Evolutionary conservation across 2,797 vertebrate species (phyloP), one percentile per base, ranked within the genome.

Genomic region (Moxostoma hubbsi): DNA sequence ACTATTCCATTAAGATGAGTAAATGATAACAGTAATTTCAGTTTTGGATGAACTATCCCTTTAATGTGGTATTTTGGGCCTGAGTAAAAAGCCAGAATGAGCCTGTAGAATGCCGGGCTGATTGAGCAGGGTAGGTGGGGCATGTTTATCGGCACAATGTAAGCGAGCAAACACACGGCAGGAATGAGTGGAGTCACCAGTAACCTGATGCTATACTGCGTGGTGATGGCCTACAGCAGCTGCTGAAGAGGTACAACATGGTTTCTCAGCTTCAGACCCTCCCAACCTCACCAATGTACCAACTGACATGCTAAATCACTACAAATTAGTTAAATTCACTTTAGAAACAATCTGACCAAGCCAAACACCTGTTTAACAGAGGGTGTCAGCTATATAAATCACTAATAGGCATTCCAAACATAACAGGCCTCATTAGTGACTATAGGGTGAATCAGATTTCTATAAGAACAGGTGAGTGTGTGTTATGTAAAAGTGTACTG

Each of bases 141-240:
- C 72, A 51, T 67, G 53, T 49, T 49, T 45, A 64, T 75, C 24
- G 1, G 50, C 64, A 72, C 75, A 69, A 75, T 73, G 73, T 73
- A 72, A 74, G 71, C 24, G 64, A 72, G 61, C 47, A 69, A 71
- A 53, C 24, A 72, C 9, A 53, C 18, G 72, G 9, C 58, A 89
- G 93, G 93, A 95, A 95, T 93, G 90, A 94, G 92, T 93, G 86
- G 88, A 95, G 93, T 95, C 95, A 96, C 92, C 92, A 87, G 85
- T 94, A 96, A 97, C 87, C 83, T n/a, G 89, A 96, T 82, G 87
- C 95, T 43, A n/a, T 83, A 87, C 92, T 36, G 36, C 79, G 86
- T 84, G 5, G 59, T 95, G 93, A 96, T 88, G 79, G 90, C 81
- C 81, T 71, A 81, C 65, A 91, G 92, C 96, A 96, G 95, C 95